These are phyloP conservation scores for Prunella fulvescens DNA, from an alignment of 2,113 vertebrate species.

Conservation along the genomic window DNA sequence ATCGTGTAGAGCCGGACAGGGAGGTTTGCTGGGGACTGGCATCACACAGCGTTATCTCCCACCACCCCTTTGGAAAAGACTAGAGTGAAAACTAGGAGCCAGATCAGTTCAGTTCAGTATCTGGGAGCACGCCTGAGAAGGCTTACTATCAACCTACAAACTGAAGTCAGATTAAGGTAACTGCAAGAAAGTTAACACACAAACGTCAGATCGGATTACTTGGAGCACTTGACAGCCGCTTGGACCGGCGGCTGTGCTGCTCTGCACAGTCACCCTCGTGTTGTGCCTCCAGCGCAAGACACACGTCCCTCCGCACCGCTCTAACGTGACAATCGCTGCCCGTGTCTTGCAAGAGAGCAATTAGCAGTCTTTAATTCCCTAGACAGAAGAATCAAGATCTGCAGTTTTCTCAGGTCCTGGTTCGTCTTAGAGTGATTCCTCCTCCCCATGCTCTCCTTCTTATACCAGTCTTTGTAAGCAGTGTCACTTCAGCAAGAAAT, in stretches of 20 bases:
- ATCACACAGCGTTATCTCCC: neutral
- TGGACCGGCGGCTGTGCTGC: neutral
- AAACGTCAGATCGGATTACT: neutral
- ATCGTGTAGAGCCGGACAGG: rapidly evolving
- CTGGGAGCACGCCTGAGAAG: neutral
- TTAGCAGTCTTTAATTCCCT: neutral
- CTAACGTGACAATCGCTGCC: neutral
- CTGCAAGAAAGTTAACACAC: neutral
- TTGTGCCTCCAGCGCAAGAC: neutral
- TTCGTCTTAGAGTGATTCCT: neutral
- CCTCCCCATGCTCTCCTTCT: neutral
- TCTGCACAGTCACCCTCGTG: neutral
- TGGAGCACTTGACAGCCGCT: neutral
- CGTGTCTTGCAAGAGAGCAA: neutral
- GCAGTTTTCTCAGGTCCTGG: neutral
- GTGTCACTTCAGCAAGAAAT: neutral
- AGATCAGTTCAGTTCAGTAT: neutral
- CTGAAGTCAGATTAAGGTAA: neutral
- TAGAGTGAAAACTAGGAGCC: neutral
- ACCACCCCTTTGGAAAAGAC: neutral
- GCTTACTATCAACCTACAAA: neutral
- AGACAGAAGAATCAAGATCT: neutral
- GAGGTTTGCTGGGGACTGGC: neutral
- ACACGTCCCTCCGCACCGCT: neutral
- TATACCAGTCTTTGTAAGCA: neutral